Conservation (phyloP, 2,113 vertebrate genomes). For the Bothrops jararaca region DNA sequence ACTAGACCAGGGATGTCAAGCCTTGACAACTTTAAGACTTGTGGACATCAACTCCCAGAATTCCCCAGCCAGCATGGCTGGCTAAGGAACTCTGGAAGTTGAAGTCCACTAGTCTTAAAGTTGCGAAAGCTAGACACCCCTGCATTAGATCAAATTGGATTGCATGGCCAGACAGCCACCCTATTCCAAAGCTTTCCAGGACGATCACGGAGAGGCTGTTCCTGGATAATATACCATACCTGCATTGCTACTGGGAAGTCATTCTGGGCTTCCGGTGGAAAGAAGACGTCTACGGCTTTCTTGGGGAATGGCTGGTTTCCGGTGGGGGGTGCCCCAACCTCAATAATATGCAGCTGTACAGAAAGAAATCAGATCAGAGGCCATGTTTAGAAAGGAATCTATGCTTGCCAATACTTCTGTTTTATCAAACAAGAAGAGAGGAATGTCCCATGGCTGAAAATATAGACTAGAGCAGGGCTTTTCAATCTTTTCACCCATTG, state of each 20-base stretch:
- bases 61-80: neutral
- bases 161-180: rapidly evolving
- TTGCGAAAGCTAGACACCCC: neutral
- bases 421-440: neutral
- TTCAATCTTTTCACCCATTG: no score
- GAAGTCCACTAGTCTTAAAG: neutral
- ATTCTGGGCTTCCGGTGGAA: slow-evolving; percentile 96
- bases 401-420: no score
- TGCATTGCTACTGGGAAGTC: slow-evolving; percentile 99
- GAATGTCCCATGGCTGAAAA: neutral
- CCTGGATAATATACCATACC: slow-evolving; percentile 64
- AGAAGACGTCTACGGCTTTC: slow-evolving; percentile 98
- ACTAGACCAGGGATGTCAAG: neutral
- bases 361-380: slow-evolving; percentile 21
- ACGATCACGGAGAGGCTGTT: neutral
- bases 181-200: no score
- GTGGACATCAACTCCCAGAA: neutral
- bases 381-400: neutral
- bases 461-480: no score
- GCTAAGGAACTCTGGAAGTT: no score
- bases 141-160: neutral
- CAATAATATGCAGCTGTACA: slow-evolving; percentile 92
- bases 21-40: neutral
- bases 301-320: slow-evolving; percentile 97
- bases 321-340: slow-evolving; percentile 93